Evolutionary conservation across 2,888 invertebrate genomes (phyloP).

Genomic region (Phengaris alcon): DNA sequence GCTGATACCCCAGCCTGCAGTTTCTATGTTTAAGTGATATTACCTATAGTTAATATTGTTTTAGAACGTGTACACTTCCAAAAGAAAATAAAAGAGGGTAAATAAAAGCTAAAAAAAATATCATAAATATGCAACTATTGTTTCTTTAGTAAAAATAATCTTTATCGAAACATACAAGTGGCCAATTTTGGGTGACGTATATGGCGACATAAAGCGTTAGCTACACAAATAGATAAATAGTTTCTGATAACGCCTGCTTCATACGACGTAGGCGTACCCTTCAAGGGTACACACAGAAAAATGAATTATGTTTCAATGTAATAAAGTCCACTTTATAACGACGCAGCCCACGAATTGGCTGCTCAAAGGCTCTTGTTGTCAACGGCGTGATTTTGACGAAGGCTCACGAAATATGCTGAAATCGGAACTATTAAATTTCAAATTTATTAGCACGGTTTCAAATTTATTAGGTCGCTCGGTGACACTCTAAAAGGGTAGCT

Average conservation of each 20-base stretch:
- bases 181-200: constrained; percentile 14
- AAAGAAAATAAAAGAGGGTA: neutral
- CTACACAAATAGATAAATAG: constrained; percentile 22
- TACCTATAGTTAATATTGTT: too few relatives aligned
- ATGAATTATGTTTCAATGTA: neutral
- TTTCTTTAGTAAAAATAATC: constrained; percentile 11
- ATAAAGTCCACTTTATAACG: neutral
- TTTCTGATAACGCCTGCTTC: constrained; percentile 11
- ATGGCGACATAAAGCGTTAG: neutral
- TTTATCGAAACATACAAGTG: constrained; percentile 4
- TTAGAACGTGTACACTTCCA: too few relatives aligned
- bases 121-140: neutral
- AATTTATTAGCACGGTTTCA: constrained; percentile 16
- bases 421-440: constrained; percentile 16
- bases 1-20: too few relatives aligned
- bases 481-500: constrained; percentile 1
- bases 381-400: constrained; percentile 18
- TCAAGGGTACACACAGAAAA: neutral
- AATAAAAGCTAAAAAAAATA: neutral
- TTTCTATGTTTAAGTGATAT: too few relatives aligned
- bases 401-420: neutral
- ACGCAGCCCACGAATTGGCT: neutral
- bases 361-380: constrained; percentile 15
- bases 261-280: neutral
- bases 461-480: neutral